Base-by-base conservation (phyloP, 1,140 invertebrate species). In the Apocrypta bakeri region DNA sequence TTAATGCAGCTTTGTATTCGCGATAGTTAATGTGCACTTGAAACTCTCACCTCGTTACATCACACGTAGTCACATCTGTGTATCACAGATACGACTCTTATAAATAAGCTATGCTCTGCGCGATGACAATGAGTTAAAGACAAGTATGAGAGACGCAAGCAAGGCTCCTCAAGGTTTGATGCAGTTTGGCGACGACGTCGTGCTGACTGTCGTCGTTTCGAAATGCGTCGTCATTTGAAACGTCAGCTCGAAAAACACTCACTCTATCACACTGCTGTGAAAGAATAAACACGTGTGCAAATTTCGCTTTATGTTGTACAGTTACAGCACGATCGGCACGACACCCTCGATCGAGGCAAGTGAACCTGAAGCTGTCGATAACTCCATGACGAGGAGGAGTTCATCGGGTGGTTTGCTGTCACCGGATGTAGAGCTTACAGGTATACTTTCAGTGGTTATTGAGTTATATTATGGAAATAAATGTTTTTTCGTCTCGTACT, bases 331-430 rank as follows among this genome's bases (percentile, higher is more conserved):
- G 48, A 93, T 94, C 88, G 93, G 92, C 29, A 94, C 93, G 85
- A 95, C 95, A 14, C 95, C 96, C 1, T 96, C 95, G 0, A 94
- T 96, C 71, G 95, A 96, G 81, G 93, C 93, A 27, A 90, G 86
- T 77, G 95, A 96, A 86, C 92, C 93, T 82, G 93, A 95, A 56
- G 91, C 88, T 66, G 90, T 88, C 77, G 93, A 94, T 83, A 91
- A 93, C 69, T 92, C 93, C 75, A 92, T 95, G 83, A 94, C 95
- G 74, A 93, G 96, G 81, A 92, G 96, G 82, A 96, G 95, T 87
- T 97, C 96, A 8, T 96, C 95, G 0, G 96, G 96, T 0, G 96
- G 95, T 37, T 89, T 97, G 6, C 90, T 97, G 1, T 97, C 96
- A 0, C 96, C 96, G 0, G 96, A 97, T 92, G 96, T 96, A 82